Percentiles rank a stretch among this genome's conserved stretches.
Conservation (phyloP, 2,888 invertebrate species). For the Oscheius sp. region DNA sequence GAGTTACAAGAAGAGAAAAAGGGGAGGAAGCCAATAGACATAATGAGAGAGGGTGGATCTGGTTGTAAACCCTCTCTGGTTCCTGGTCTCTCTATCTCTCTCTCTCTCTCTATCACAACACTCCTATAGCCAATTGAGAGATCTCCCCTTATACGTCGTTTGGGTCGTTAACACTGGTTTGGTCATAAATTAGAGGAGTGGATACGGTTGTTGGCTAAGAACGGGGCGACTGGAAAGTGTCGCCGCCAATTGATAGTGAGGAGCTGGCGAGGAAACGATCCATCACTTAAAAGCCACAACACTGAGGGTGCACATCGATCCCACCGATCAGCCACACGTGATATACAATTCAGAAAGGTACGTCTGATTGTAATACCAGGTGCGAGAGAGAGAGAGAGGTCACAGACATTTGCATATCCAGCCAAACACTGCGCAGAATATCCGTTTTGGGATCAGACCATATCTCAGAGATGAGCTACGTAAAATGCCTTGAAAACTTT, state of each 20-base stretch:
- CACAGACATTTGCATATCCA: slow-evolving; percentile 1
- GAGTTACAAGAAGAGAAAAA: too few relatives aligned
- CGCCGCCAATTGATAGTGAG: background rate
- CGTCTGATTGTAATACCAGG: slow-evolving; percentile 3
- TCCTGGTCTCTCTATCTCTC: too few relatives aligned
- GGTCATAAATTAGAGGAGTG: background rate
- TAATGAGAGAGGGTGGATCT: too few relatives aligned
- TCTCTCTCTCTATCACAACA: too few relatives aligned
- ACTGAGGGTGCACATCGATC: background rate
- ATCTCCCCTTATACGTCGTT: too few relatives aligned
- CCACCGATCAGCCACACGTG: background rate
- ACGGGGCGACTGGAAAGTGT: background rate
- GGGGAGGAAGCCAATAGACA: too few relatives aligned
- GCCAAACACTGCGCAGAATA: too few relatives aligned
- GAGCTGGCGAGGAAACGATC: background rate
- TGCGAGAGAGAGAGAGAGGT: background rate
- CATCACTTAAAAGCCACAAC: slow-evolving; percentile 11
- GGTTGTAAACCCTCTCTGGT: too few relatives aligned
- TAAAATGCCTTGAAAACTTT: background rate
- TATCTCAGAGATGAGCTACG: too few relatives aligned
- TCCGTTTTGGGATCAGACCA: too few relatives aligned
- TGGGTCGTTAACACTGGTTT: too few relatives aligned
- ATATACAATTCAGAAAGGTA: background rate
- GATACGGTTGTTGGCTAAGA: background rate
- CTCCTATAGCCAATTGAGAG: too few relatives aligned